A percentile compares a stretch with the other conserved stretches of the same genome.
These are phyloP conservation scores for Micropoecilia bifurca DNA, from an alignment of 2,797 vertebrate genomes.

Conservation along the genomic window DNA sequence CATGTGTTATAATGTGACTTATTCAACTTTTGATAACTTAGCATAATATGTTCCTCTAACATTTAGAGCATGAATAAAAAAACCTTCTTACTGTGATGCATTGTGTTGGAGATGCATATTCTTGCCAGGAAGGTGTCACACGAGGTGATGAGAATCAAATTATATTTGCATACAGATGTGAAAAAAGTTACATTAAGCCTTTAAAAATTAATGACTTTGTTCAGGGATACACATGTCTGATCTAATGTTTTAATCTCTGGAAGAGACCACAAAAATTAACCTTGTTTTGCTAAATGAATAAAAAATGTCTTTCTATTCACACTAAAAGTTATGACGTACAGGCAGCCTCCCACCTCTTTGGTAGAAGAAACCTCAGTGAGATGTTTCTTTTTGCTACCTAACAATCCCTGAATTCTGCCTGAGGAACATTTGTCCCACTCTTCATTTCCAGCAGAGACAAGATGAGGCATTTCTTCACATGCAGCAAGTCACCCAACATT, in stretches of 20 bases:
- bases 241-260: neutral
- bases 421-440: neutral
- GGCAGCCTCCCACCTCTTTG: neutral
- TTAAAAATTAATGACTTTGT: neutral
- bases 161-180: constrained; percentile 10
- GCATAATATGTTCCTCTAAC: neutral
- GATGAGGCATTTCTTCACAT: neutral
- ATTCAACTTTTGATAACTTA: neutral
- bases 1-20: neutral
- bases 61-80: neutral
- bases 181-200: neutral
- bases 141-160: neutral
- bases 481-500: neutral
- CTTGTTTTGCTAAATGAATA: neutral
- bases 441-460: neutral
- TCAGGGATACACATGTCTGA: neutral
- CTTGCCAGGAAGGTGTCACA: constrained; percentile 8
- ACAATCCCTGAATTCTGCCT: neutral
- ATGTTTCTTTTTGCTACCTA: neutral
- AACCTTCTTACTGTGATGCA: neutral
- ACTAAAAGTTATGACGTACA: neutral
- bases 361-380: neutral
- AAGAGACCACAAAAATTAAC: neutral
- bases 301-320: neutral
- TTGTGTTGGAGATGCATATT: neutral